Evolutionary conservation across 2,888 invertebrate species (phyloP).

Genomic region (Eupithecia subumbrata): DNA sequence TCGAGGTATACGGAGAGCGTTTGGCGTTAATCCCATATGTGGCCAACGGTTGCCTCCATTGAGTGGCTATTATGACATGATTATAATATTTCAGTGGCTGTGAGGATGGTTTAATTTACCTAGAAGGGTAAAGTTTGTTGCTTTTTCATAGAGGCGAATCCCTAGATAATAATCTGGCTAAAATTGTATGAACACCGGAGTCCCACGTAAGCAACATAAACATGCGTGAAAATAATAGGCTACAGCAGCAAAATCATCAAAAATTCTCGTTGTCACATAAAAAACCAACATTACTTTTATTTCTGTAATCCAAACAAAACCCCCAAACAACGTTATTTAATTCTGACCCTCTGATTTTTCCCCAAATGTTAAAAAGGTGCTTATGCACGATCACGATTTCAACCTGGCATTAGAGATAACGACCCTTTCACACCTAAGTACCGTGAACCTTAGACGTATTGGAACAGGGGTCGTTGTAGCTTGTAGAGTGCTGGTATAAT

Average conservation of each 20-base stretch:
- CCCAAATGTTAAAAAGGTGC: constrained; percentile 31
- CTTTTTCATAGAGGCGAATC: not conserved
- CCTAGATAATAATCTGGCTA: constrained; percentile 1
- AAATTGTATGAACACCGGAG: not conserved
- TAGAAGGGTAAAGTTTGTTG: constrained; percentile 15
- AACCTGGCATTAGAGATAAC: constrained; percentile 42
- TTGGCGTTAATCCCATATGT: constrained; percentile 64
- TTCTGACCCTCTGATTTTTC: constrained; percentile 29
- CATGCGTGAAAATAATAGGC: constrained; percentile 7
- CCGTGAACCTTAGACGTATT: constrained; percentile 18
- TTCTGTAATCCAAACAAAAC: constrained; percentile 26
- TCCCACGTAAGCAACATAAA: constrained; percentile 6
- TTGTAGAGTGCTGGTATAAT: constrained; percentile 7
- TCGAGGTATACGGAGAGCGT: constrained; percentile 53
- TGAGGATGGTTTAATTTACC: constrained; percentile 38
- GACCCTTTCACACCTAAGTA: constrained; percentile 26
- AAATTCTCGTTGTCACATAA: not conserved
- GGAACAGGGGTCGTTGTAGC: constrained; percentile 22
- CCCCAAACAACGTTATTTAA: constrained; percentile 21
- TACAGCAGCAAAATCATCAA: not conserved
- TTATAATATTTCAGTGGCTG: constrained; percentile 43
- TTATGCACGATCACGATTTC: constrained; percentile 47
- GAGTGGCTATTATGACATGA: constrained; percentile 49
- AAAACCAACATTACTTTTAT: constrained; percentile 14
- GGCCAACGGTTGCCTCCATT: constrained; percentile 49